Evolutionary conservation across 1,140 invertebrate genomes (phyloP).

Genomic region (Phymorhynchus buccinoides): DNA sequence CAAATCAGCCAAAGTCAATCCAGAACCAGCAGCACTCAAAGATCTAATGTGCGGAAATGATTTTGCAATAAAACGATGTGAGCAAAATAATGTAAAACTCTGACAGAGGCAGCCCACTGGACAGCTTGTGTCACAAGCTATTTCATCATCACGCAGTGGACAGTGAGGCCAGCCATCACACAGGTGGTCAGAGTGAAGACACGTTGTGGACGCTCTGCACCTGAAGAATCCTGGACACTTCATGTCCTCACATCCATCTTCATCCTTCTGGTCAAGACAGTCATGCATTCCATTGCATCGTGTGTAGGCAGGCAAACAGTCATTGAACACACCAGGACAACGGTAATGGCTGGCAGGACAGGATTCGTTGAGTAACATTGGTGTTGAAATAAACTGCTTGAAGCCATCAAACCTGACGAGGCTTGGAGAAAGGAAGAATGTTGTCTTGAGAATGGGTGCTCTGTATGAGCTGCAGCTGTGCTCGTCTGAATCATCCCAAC

Average conservation of each 20-base stretch:
- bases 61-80: not conserved
- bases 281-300: slow-evolving; percentile 18
- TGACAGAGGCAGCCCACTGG: slow-evolving; percentile 48
- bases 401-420: not conserved
- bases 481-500: slow-evolving; percentile 15
- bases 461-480: slow-evolving; percentile 36
- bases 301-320: not conserved
- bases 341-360: not conserved
- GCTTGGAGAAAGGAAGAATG: slow-evolving; percentile 26
- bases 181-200: not conserved
- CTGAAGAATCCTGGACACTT: not conserved
- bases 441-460: not conserved
- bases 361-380: not conserved
- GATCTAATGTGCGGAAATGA: not conserved
- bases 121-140: slow-evolving; percentile 19
- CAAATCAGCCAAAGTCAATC: not conserved
- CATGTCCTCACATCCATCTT: not conserved
- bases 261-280: slow-evolving; percentile 1
- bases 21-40: not conserved
- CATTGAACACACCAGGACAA: not conserved
- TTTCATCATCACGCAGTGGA: slow-evolving; percentile 40
- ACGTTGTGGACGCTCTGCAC: not conserved
- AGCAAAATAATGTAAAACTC: not conserved
- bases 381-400: not conserved
- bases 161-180: slow-evolving; percentile 32